Conservation (phyloP, 1,140 invertebrate species). For the Macrosteles quadrilineatus region DNA sequence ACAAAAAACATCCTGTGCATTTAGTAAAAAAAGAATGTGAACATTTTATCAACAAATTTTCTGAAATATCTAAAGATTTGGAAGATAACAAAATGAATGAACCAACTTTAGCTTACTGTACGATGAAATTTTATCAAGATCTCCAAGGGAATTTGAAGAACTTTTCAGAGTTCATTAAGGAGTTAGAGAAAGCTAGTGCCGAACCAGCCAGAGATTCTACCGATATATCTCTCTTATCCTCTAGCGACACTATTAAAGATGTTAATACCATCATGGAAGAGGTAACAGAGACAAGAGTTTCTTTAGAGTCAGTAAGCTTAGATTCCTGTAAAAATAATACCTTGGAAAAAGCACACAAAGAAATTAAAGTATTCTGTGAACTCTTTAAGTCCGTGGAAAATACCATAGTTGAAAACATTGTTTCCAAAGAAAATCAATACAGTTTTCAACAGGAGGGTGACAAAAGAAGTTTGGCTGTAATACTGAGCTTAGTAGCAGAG, state of each 20-base stretch:
- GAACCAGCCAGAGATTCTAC: not conserved
- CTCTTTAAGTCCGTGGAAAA: not conserved
- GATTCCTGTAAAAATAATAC: not conserved
- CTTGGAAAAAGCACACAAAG: not conserved
- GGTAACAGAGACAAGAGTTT: slow-evolving; percentile 1
- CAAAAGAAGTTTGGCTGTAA: not conserved
- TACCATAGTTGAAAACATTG: not conserved
- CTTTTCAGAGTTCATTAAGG: not conserved
- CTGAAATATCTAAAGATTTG: not conserved
- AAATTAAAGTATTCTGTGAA: slow-evolving; percentile 6
- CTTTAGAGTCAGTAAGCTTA: not conserved
- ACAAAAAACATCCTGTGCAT: slow-evolving; percentile 11
- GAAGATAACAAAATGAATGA: not conserved
- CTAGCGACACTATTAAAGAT: slow-evolving; percentile 18
- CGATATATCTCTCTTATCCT: not conserved
- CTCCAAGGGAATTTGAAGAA: not conserved
- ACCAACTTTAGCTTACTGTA: not conserved
- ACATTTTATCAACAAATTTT: not conserved
- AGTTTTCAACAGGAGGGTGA: not conserved
- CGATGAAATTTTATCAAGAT: not conserved
- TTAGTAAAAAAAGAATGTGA: not conserved
- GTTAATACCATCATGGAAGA: slow-evolving; percentile 15
- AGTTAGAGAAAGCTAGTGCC: not conserved
- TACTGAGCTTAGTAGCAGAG: not conserved
- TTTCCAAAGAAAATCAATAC: not conserved